phyloP scores from a whole-genome alignment of 2,797 vertebrate species.

The Apodemus agrarius region DNA sequence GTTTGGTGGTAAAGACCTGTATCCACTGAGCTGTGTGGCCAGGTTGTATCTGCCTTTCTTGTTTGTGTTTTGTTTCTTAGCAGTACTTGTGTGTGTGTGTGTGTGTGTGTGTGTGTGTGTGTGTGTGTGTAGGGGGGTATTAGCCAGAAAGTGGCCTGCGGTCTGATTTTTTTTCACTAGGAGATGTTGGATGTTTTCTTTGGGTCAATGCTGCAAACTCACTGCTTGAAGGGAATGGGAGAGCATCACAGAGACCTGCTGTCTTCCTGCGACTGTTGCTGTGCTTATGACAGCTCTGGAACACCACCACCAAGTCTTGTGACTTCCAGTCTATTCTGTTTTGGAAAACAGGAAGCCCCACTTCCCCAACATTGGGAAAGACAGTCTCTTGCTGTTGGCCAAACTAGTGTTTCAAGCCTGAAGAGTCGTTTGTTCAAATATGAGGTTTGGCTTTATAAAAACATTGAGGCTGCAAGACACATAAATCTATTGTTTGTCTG shows the following conservation, averaged over 20 bases:
- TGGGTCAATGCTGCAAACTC: background rate
- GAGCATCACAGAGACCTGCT: background rate
- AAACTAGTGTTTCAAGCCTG: background rate
- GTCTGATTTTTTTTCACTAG: background rate
- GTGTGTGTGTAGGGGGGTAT: background rate
- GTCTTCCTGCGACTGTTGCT: background rate
- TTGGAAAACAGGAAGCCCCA: conserved; percentile 59
- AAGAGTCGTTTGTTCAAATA: conserved; percentile 28
- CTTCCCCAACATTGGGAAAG: background rate
- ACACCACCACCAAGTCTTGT: background rate
- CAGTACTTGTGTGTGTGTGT: background rate
- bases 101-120: background rate
- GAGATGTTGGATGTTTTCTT: background rate
- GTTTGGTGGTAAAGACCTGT: background rate
- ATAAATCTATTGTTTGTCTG: background rate
- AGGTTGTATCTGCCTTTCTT: background rate
- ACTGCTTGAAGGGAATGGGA: background rate
- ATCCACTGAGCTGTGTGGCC: background rate
- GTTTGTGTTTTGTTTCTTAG: background rate
- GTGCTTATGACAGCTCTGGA: background rate
- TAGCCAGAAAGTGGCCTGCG: background rate
- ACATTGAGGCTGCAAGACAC: background rate
- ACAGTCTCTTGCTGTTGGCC: background rate
- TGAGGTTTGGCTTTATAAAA: conserved; percentile 25
- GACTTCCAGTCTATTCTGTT: conserved; percentile 19